Base-by-base conservation (phyloP, 2,113 vertebrate species). In the Lanius collurio region DNA sequence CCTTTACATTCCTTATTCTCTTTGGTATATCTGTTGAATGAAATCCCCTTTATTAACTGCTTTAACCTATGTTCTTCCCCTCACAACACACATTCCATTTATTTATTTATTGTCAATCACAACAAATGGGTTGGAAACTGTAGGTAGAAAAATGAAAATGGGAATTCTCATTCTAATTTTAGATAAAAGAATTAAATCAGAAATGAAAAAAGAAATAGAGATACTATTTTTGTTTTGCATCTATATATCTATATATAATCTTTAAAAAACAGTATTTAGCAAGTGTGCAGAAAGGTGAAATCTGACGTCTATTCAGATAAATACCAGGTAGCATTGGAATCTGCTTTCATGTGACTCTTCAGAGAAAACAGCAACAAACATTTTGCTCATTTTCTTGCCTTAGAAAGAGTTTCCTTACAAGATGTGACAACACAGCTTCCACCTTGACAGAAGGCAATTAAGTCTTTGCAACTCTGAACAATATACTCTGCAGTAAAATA, bases 191-290 rank as follows among this genome's bases (percentile, higher is more conserved):
- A 76, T 95, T 95, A 91, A 63, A 53, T 68, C 63, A 89, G 67
- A 95, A 96, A 55, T 83, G 90, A 94, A 92, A 80, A 65, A 23
- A 93, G 79, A 94, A 95, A 87, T 81, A 95, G 90, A 92, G 67
- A 76, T 57, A 9, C 64, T 55, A 74, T 46, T 46, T 49, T 65
- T 16, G 41, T 93, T 73, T 93, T 74, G 13, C 17, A 9, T 15
- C 56, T 39, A 27, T 28, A 47, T 79, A 93, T 46, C 55, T 41
- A 41, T 3, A 42, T 7, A 50, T 20, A 7, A 64, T 88, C 73
- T 70, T 67, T 37, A 57, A 85, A 81, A 31, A 67, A 3, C 12
- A 52, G 44, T 89, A 93, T 88, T 88, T 69, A 81, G 59, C 50
- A 35, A 89, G 21, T 3, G 6, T 73, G 73, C 4, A 52, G 67